These are phyloP conservation scores for Eurypyga helias DNA, from an alignment of 2,113 vertebrate species.

Conservation along the genomic window DNA sequence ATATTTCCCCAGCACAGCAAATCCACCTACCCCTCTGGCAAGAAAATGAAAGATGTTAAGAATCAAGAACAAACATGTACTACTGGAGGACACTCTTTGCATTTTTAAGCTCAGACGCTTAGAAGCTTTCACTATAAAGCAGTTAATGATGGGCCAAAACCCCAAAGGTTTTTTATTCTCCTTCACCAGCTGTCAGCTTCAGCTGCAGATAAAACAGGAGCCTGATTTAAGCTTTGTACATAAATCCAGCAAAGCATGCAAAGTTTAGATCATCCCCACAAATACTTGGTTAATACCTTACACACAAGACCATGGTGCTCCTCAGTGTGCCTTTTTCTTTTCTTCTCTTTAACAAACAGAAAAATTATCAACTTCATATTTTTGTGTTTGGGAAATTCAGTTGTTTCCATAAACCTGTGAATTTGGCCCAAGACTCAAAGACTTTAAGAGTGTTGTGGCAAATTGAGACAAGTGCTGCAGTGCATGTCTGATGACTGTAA, in stretches of 20 bases:
- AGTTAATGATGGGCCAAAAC: slow-evolving; percentile 52
- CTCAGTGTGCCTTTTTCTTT: neutral
- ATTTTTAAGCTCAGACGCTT: slow-evolving; percentile 6
- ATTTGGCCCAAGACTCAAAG: neutral
- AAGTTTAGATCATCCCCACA: neutral
- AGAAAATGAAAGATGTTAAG: slow-evolving; percentile 45
- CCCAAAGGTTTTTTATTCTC: slow-evolving; percentile 37
- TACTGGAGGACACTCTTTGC: neutral
- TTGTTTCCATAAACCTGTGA: neutral
- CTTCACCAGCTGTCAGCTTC: slow-evolving; percentile 43
- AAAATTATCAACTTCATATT: neutral
- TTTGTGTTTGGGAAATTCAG: neutral
- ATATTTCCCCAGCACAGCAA: slow-evolving; percentile 52
- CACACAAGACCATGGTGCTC: neutral
- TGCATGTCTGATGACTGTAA: neutral
- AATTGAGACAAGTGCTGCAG: neutral
- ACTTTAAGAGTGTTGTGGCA: neutral
- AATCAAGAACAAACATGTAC: slow-evolving; percentile 61
- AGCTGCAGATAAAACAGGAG: slow-evolving; percentile 43
- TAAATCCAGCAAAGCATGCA: neutral
- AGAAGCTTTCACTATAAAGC: slow-evolving; percentile 36
- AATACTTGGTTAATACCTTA: neutral
- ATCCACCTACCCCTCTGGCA: slow-evolving; percentile 57
- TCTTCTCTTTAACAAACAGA: neutral
- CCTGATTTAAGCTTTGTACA: neutral